Percentiles rank a stretch among this genome's conserved stretches.
Evolutionary conservation across 1,140 invertebrate genomes (phyloP).

Genomic region (Hormaphis cornu): DNA sequence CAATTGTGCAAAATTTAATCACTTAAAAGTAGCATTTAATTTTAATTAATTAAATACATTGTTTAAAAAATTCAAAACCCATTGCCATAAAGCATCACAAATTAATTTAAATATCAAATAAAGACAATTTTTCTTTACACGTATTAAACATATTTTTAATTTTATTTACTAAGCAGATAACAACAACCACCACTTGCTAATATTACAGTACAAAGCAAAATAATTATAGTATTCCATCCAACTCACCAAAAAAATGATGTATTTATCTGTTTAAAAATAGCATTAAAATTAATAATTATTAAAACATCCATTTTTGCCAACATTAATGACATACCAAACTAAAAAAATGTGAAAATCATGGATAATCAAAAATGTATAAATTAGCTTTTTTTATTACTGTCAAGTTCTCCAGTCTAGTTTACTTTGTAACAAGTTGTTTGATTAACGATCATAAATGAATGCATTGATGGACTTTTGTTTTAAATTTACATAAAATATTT

Average conservation of each 20-base stretch:
- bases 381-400: no score
- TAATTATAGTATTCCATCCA: neutral
- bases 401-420: no score
- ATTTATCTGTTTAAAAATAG: neutral
- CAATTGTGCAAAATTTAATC: neutral
- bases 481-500: no score
- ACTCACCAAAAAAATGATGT: neutral
- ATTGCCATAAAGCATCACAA: conserved; percentile 2
- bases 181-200: conserved; percentile 18
- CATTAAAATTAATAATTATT: neutral
- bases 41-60: neutral
- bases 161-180: neutral
- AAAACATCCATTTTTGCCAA: neutral
- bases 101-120: neutral
- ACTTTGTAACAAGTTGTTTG: no score
- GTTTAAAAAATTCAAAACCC: neutral
- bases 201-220: neutral
- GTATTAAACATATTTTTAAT: conserved; percentile 1
- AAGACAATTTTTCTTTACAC: neutral
- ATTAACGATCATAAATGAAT: no score
- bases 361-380: no score
- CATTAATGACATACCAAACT: neutral
- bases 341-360: no score
- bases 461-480: no score
- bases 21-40: neutral